Conservation (phyloP, 2,888 invertebrate species). For the Drosophila ezoana region DNA sequence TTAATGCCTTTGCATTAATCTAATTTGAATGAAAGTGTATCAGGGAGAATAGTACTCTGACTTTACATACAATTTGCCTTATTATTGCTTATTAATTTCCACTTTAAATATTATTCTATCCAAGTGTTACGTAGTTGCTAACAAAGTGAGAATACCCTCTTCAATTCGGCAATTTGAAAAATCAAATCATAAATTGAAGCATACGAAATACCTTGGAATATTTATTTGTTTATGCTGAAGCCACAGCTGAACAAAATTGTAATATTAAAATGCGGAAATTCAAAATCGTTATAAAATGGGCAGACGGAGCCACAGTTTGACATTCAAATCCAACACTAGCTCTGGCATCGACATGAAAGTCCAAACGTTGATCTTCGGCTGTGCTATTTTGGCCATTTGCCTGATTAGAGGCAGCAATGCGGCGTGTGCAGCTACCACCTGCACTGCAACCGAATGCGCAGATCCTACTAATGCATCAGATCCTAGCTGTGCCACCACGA, state of each 20-base stretch:
- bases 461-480: conserved; percentile 1
- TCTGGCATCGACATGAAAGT: conserved; percentile 8
- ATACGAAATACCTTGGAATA: no score
- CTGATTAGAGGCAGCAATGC: conserved; percentile 10
- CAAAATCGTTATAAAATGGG: conserved; percentile 9
- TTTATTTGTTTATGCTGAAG: no score
- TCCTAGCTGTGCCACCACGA: background rate
- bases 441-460: conserved; percentile 6
- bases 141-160: no score
- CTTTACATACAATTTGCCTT: no score
- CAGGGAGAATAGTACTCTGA: no score
- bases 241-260: no score
- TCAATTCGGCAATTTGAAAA: no score
- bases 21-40: no score
- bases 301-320: background rate
- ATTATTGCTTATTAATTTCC: no score
- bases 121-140: no score
- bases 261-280: background rate
- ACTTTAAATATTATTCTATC: no score
- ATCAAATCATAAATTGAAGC: background rate
- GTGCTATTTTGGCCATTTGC: conserved; percentile 20
- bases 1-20: no score
- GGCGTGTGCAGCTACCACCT: background rate
- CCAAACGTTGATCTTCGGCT: conserved; percentile 22
- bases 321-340: background rate